A percentile compares a stretch with the other conserved stretches of the same genome.
These are phyloP conservation scores for Rhinolophus sinicus DNA, from an alignment of 2,113 vertebrate genomes.

Conservation along the genomic window DNA sequence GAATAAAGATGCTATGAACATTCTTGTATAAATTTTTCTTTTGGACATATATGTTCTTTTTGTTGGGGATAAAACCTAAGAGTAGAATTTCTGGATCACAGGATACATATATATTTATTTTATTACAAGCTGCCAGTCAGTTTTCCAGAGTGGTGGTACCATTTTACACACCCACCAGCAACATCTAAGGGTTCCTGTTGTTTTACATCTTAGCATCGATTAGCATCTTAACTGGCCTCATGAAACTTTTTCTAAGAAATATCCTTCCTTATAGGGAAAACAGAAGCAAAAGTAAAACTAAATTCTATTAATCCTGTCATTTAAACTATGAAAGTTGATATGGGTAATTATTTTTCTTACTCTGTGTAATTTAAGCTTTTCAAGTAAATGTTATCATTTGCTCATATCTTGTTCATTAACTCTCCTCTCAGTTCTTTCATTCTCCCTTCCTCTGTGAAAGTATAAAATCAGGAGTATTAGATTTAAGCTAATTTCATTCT, in stretches of 20 bases:
- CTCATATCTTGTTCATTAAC: neutral
- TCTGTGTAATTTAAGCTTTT: neutral
- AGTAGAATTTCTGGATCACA: neutral
- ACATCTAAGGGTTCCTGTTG: neutral
- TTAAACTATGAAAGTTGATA: neutral
- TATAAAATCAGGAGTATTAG: neutral
- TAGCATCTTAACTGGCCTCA: neutral
- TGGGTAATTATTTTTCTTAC: neutral
- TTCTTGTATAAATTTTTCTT: neutral
- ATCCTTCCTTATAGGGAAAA: neutral
- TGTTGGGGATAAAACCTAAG: neutral
- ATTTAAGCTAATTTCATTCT: neutral
- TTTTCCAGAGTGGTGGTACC: neutral
- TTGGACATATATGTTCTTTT: neutral
- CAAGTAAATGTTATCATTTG: neutral
- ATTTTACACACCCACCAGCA: neutral
- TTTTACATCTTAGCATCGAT: neutral
- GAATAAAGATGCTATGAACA: neutral
- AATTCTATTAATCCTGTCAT: neutral
- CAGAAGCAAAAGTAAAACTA: neutral
- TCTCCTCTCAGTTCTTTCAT: neutral
- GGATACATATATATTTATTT: neutral
- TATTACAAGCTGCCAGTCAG: neutral
- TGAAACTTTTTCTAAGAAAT: neutral
- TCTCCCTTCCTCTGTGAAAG: neutral